Conservation (phyloP, 2,888 invertebrate genomes). For the Silvanus unidentatus region DNA sequence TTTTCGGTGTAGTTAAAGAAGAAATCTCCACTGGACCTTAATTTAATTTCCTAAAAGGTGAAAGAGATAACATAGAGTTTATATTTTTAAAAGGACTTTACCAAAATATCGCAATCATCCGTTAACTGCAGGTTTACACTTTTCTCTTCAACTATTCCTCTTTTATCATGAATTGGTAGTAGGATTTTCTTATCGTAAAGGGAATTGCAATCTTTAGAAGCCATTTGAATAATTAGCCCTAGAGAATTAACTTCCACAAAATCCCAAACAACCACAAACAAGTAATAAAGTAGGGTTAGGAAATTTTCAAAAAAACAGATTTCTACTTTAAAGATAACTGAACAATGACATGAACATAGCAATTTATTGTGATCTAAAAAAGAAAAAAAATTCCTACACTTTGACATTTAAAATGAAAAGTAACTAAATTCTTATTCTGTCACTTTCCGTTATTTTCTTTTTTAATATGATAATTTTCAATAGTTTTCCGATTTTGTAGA, state of each 20-base stretch:
- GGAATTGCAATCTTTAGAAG: conserved; percentile 11
- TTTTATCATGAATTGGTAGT: conserved; percentile 20
- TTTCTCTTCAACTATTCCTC: conserved; percentile 20
- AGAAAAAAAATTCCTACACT: too few relatives aligned
- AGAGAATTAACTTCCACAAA: not conserved
- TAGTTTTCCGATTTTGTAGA: too few relatives aligned
- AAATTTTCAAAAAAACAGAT: not conserved
- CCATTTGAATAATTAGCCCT: conserved; percentile 8
- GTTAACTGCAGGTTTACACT: conserved; percentile 22
- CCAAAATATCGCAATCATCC: conserved; percentile 23
- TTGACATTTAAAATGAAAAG: too few relatives aligned
- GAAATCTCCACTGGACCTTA: conserved; percentile 34
- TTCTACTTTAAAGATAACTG: too few relatives aligned
- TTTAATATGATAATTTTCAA: too few relatives aligned
- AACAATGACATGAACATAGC: too few relatives aligned
- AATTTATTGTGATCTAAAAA: too few relatives aligned
- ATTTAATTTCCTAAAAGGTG: conserved; percentile 37
- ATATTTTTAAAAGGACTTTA: conserved; percentile 7
- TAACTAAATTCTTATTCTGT: too few relatives aligned
- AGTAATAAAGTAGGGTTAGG: too few relatives aligned
- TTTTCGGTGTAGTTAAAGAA: conserved; percentile 38
- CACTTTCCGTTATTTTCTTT: too few relatives aligned
- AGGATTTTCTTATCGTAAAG: conserved; percentile 25
- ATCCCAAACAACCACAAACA: too few relatives aligned
- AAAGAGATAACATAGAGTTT: too few relatives aligned